These are phyloP conservation scores for Pseudococcus longispinus DNA, from an alignment of 2,888 invertebrate genomes.

Conservation along the genomic window DNA sequence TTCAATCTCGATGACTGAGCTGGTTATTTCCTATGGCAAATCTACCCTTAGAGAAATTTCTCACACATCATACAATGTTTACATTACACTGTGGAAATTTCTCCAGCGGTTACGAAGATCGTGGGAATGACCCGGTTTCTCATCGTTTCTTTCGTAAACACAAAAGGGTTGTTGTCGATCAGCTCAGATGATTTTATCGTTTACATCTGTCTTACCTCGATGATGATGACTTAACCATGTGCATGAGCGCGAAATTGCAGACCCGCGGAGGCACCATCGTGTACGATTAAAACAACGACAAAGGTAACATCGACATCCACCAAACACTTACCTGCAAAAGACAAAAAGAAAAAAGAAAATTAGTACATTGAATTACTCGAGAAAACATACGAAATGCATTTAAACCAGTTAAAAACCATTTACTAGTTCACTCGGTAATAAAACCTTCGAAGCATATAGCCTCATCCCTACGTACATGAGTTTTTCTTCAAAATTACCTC, in stretches of 20 bases:
- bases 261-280: too few relatives aligned
- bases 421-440: conserved; percentile 31
- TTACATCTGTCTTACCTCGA: background rate
- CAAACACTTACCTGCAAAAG: background rate
- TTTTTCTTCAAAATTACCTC: background rate
- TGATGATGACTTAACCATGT: background rate
- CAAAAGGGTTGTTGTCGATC: background rate
- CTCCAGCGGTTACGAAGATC: background rate
- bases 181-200: background rate
- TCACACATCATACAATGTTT: background rate
- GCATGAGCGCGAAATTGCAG: background rate
- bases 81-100: background rate
- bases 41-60: background rate
- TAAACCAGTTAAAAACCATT: conserved; percentile 20
- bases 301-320: background rate
- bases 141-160: background rate
- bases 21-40: background rate
- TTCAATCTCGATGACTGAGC: background rate
- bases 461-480: background rate
- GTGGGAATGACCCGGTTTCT: conserved; percentile 9
- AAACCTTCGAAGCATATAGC: background rate
- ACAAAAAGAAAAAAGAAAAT: background rate
- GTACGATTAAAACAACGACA: background rate
- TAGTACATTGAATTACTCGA: too few relatives aligned
- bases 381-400: conserved; percentile 2